A percentile compares a stretch with the other conserved stretches of the same genome.
These are phyloP conservation scores for Triplophysa dalaica DNA, from an alignment of 2,113 vertebrate genomes.

Conservation along the genomic window DNA sequence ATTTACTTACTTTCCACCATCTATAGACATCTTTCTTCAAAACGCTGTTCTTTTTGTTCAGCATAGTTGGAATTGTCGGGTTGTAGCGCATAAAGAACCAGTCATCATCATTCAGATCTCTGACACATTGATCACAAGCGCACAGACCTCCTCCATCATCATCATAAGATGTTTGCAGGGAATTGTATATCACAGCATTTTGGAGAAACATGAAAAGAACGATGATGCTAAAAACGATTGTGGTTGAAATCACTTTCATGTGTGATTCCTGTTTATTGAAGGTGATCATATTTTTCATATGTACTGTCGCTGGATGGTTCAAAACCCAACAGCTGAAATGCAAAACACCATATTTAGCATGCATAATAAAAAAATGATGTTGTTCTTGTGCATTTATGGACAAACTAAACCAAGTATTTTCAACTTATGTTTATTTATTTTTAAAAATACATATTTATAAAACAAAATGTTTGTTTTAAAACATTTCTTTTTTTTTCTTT, in stretches of 20 bases:
- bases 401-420: no score
- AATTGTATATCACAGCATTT: conserved; percentile 60
- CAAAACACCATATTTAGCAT: neutral
- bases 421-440: no score
- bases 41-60: conserved; percentile 80
- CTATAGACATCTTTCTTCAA: conserved; percentile 81
- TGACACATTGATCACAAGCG: conserved; percentile 77
- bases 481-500: no score
- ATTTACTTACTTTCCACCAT: conserved; percentile 88
- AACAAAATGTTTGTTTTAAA: no score
- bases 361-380: no score
- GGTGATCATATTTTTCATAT: neutral
- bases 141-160: conserved; percentile 68
- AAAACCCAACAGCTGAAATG: neutral
- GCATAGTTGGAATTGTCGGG: conserved; percentile 79
- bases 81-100: conserved; percentile 90
- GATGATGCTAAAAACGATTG: conserved; percentile 70
- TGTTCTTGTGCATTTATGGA: no score
- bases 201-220: conserved; percentile 80
- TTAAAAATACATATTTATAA: no score
- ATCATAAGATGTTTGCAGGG: conserved; percentile 41
- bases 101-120: conserved; percentile 67
- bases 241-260: conserved; percentile 68
- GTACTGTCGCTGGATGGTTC: neutral
- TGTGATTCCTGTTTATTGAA: no score